Evolutionary conservation across 2,888 invertebrate genomes (phyloP).

Genomic region (Xanthostigma xanthostigma): DNA sequence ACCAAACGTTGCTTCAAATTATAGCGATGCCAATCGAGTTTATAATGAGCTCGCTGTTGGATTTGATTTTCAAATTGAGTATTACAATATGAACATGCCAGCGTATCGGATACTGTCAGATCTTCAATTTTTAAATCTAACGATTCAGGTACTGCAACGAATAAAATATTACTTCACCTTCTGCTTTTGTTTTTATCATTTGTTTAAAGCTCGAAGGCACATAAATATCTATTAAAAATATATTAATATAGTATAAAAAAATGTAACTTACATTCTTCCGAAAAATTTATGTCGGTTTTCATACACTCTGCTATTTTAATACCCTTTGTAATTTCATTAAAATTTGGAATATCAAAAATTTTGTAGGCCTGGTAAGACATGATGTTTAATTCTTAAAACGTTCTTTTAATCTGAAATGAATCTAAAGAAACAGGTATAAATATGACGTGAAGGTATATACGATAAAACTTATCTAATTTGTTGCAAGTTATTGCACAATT

Average conservation of each 20-base stretch:
- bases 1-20: constrained; percentile 59
- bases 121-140: constrained; percentile 18
- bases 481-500: too few species aligned
- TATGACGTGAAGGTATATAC: too few species aligned
- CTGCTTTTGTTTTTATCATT: too few species aligned
- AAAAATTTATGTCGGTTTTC: neutral
- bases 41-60: constrained; percentile 61
- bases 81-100: constrained; percentile 37
- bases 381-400: neutral
- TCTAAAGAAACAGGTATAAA: too few species aligned
- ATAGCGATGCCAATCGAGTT: constrained; percentile 72
- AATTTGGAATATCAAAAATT: constrained; percentile 1
- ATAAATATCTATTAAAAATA: too few species aligned
- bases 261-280: neutral
- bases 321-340: constrained; percentile 2
- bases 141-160: constrained; percentile 1
- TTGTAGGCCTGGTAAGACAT: constrained; percentile 3
- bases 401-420: too few species aligned
- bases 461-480: too few species aligned
- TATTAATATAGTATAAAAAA: neutral
- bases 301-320: constrained; percentile 2
- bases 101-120: constrained; percentile 26
- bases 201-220: too few species aligned
- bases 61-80: constrained; percentile 37
- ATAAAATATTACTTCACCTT: neutral